Percentiles rank a stretch among this genome's conserved stretches.
Evolutionary conservation across 1,140 invertebrate species (phyloP).

Genomic region (Cheumatopsyche charites): DNA sequence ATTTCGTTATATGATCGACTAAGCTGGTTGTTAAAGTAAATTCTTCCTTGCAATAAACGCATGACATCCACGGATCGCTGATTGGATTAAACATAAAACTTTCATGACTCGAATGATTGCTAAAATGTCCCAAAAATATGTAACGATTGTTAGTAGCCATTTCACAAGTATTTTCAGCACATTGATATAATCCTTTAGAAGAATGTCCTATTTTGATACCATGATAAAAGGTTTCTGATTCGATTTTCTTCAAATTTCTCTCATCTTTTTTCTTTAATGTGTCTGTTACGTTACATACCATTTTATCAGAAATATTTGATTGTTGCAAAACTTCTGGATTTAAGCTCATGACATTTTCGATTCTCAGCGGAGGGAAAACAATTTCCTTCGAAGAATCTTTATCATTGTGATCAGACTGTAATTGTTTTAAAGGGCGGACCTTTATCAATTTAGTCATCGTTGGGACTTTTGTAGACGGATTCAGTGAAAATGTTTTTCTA

Average conservation of each 20-base stretch:
- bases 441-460: too few species aligned
- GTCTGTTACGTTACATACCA: neutral
- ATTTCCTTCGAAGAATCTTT: neutral
- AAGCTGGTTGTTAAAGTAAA: neutral
- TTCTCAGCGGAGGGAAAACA: conserved; percentile 24
- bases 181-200: neutral
- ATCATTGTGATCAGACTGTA: neutral
- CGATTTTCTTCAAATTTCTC: too few species aligned
- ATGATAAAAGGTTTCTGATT: neutral
- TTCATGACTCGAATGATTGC: neutral
- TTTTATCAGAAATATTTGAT: neutral
- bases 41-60: conserved; percentile 13
- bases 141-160: neutral
- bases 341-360: conserved; percentile 42
- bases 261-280: neutral
- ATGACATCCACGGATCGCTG: neutral
- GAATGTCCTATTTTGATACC: neutral
- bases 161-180: neutral
- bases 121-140: neutral
- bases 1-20: neutral
- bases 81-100: neutral
- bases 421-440: too few species aligned
- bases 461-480: too few species aligned
- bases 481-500: conserved; percentile 6
- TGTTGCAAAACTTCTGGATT: conserved; percentile 15